Base-by-base conservation (phyloP, 1,140 invertebrate species). In the Zaprionus taronus region DNA sequence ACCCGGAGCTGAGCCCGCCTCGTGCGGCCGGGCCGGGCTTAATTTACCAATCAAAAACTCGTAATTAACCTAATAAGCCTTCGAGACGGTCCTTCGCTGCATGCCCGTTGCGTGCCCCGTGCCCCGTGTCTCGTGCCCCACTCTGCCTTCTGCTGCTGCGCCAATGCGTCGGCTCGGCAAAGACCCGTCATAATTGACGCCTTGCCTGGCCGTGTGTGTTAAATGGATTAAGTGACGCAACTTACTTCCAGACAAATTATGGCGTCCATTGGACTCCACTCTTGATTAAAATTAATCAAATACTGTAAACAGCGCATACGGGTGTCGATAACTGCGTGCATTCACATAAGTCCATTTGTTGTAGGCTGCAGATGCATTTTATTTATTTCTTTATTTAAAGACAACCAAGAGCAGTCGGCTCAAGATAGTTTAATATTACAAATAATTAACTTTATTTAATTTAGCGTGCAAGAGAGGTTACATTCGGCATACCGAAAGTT, bases 21-120 rank as follows among this genome's bases (percentile, higher is more conserved):
- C 31, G 34, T 60, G 73, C 47, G 74, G 69, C 74, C 64, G 80
- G 62, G 41, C 66, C 66, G 63, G 71, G 72, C 85, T 87, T 89
- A 87, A 87, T 87, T 87, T 87, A 89, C 84, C 84, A 87, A 87
- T 87, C 84, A 87, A 87, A 89, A 89, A 87, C 78, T 87, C 84
- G 78, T 87, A 87, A 87, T 87, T 87, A 89, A 87, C 84, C 85
- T 89, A 87, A 87, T 87, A 89, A 84, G 84, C 84, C 81, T 72
- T 70, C 73, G 77, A 82, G 64, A 75, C 81, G 71, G 51, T n/a
- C n/a, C n/a, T n/a, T n/a, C n/a, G 66, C 53, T 76, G 69, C 81
- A 70, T 72, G 70, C 53, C 62, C 63, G 77, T 82, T 83, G 82
- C 83, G 82, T 84, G 82, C 81, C 78, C 73, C 81, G 15, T 31